Evolutionary conservation across 2,888 invertebrate genomes (phyloP), one percentile per base, ranked within the genome.

Genomic region (Poecilus cupreus): DNA sequence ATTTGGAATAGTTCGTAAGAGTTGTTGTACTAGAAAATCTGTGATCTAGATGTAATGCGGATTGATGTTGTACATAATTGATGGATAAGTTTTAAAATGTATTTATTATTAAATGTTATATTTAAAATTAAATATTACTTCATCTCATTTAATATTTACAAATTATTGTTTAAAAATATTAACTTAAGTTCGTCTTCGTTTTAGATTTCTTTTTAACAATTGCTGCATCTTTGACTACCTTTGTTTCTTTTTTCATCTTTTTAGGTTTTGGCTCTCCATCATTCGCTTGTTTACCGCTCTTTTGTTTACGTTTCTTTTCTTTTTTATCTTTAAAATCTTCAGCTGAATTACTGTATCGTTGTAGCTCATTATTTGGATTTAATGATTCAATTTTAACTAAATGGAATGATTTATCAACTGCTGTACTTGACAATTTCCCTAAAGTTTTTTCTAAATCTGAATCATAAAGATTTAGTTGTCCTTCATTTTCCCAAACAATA

Each of bases 1-100:
- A 32, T 32, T 32, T 32, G 20, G 83, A 85, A 70, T 54, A 26
- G 16, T 82, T 51, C 22, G 77, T 39, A 20, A 57, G 49, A 26
- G 5, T 26, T 26, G 26, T 26, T 18, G 79, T 78, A 57, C 68
- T 43, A 43, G 70, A 72, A 72, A 43, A 20, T 43, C 72, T 72
- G 72, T 72, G 72, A 72, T 68, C 60, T 57, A 24, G 57, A 24
- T 10, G 10, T 57, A 57, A 57, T 57, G 18, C 20, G 26, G 57
- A 57, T 57, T 51, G 51, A 51, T 20, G 20, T 51, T 57, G 57
- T 68, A 68, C 37, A 32, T 68, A 39, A n/a, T 32, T 8, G 37
- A 32, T 32, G 4, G 32, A 32, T 32, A 32, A 32, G 32, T 5
- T 37, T 68, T 32, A 13, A 68, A 37, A 68, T 68, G 64, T 68